These are phyloP conservation scores for Terrapene triunguis DNA, from an alignment of 2,113 vertebrate species.

Conservation along the genomic window DNA sequence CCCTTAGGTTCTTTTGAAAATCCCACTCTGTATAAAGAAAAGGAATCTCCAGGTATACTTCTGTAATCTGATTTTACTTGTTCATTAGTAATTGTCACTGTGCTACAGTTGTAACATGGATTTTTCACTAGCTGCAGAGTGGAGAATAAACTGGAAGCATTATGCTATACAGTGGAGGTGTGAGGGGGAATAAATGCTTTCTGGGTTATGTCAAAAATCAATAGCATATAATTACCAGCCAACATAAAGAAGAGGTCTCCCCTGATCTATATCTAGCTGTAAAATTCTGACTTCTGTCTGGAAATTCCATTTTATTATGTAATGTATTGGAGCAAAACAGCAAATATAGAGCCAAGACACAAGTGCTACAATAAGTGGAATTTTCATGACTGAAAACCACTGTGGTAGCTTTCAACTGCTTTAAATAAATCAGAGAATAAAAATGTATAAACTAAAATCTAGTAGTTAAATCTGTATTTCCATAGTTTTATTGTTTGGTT, in stretches of 20 bases:
- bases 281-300: slow-evolving; percentile 70
- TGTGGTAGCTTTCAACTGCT: slow-evolving; percentile 57
- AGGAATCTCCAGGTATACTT: background rate
- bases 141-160: slow-evolving; percentile 44
- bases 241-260: slow-evolving; percentile 51
- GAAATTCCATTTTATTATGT: slow-evolving; percentile 77
- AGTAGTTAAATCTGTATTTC: slow-evolving; percentile 29
- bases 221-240: slow-evolving; percentile 59
- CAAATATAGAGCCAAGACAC: slow-evolving; percentile 53
- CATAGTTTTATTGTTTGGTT: background rate
- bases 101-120: background rate
- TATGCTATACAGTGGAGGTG: background rate
- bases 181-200: slow-evolving; percentile 53
- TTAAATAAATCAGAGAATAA: slow-evolving; percentile 63
- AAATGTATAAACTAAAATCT: slow-evolving; percentile 35
- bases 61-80: background rate
- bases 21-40: background rate
- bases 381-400: slow-evolving; percentile 74
- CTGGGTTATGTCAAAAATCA: slow-evolving; percentile 59
- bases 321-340: slow-evolving; percentile 62
- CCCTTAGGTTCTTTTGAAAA: background rate
- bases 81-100: background rate
- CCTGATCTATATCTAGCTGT: slow-evolving; percentile 49
- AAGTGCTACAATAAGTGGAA: slow-evolving; percentile 72
- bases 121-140: slow-evolving; percentile 1